phyloP scores from a whole-genome alignment of 1,140 invertebrate species.

The Sarcophaga peregrina region DNA sequence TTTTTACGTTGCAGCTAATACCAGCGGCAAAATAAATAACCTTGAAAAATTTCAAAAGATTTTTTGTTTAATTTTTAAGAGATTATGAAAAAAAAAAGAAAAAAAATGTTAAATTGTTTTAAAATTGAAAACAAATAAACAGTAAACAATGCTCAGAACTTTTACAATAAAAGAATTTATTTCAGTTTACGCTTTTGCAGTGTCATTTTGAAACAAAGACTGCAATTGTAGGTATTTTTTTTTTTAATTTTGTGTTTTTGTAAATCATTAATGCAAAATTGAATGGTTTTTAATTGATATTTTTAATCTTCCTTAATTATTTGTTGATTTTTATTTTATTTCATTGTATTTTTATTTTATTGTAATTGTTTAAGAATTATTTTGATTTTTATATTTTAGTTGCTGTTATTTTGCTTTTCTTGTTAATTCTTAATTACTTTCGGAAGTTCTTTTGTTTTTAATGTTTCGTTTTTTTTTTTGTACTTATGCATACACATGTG shows the following conservation, averaged over 20 bases:
- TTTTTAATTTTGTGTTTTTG: no score
- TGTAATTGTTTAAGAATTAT: not conserved
- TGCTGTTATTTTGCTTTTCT: not conserved
- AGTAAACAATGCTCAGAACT: no score
- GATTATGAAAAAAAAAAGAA: not conserved
- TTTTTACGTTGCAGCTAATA: not conserved
- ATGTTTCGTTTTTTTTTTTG: not conserved
- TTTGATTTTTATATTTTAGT: not conserved
- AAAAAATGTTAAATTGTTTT: conserved; percentile 5
- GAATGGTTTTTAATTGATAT: not conserved
- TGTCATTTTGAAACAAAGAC: not conserved
- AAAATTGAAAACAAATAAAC: not conserved
- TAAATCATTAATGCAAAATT: not conserved
- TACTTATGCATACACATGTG: not conserved
- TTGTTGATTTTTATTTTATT: not conserved
- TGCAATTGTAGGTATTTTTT: not conserved
- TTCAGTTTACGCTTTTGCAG: no score
- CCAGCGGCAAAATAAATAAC: not conserved
- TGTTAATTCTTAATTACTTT: not conserved
- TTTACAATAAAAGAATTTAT: no score
- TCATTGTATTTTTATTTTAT: not conserved
- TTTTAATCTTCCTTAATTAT: not conserved
- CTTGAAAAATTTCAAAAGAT: not conserved
- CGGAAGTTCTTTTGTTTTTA: conserved; percentile 1
- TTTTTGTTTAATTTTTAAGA: not conserved